Conservation (phyloP, 2,113 vertebrate species). For the Gavia stellata region DNA sequence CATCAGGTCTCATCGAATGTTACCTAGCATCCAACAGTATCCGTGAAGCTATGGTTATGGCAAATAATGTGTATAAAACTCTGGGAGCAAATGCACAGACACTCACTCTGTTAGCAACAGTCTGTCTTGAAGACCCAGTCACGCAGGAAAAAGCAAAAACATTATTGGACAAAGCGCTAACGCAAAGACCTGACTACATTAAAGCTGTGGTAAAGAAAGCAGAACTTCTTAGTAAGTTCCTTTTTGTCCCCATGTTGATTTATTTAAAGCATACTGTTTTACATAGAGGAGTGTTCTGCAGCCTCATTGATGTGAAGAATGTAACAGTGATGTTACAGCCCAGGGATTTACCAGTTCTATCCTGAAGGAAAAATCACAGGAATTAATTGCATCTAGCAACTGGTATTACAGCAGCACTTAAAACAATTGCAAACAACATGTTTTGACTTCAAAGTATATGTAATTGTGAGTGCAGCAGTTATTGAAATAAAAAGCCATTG, state of each 20-base stretch:
- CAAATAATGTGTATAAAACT: conserved; percentile 98
- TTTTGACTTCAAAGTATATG: not conserved
- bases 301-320: rapidly evolving
- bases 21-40: conserved; percentile 95
- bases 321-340: not conserved
- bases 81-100: conserved; percentile 95
- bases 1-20: conserved; percentile 92
- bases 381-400: not conserved
- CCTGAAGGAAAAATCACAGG: not conserved
- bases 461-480: not conserved
- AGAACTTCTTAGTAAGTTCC: conserved; percentile 89
- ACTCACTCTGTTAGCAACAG: conserved; percentile 91
- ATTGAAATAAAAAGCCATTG: not conserved
- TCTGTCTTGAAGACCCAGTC: conserved; percentile 95
- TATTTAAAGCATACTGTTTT: not conserved
- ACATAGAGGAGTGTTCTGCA: not conserved
- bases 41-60: conserved; percentile 97
- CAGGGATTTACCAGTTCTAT: not conserved
- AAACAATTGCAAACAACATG: not conserved
- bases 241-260: rapidly evolving
- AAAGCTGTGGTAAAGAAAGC: conserved; percentile 98
- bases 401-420: not conserved
- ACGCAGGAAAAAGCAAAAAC: conserved; percentile 96
- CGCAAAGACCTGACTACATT: conserved; percentile 93
- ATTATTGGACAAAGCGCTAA: conserved; percentile 90